Percentiles rank a stretch among this genome's conserved stretches.
These are phyloP conservation scores for Elaphurus davidianus DNA, from an alignment of 2,113 vertebrate genomes.

Conservation along the genomic window DNA sequence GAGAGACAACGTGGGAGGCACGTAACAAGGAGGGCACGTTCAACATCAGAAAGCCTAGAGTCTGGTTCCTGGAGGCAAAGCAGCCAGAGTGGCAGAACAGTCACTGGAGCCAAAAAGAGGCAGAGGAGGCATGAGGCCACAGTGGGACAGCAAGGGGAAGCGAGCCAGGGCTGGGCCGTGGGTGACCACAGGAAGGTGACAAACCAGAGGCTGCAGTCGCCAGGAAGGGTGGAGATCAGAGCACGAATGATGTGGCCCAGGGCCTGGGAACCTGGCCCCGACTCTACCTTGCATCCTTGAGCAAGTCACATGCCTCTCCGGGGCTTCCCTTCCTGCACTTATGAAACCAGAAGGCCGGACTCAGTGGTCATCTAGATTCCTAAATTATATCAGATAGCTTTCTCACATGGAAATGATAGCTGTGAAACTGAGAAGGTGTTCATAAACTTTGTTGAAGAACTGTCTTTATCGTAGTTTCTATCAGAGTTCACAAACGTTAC, in stretches of 20 bases:
- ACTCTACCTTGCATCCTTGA: background rate
- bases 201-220: background rate
- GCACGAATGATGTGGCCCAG: background rate
- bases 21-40: background rate
- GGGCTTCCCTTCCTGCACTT: background rate
- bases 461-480: background rate
- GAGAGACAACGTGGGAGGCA: background rate
- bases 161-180: background rate
- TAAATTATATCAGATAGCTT: background rate
- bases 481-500: background rate
- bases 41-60: background rate
- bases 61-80: background rate
- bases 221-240: background rate
- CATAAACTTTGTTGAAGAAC: background rate
- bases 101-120: background rate
- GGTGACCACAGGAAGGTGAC: background rate
- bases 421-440: background rate
- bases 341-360: background rate
- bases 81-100: background rate
- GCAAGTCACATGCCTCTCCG: background rate
- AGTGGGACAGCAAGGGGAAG: background rate
- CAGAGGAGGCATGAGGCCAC: background rate
- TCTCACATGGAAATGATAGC: background rate
- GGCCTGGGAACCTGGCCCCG: background rate
- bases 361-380: background rate